Base-by-base conservation (phyloP, 2,113 vertebrate genomes). In the Phycodurus eques region DNA sequence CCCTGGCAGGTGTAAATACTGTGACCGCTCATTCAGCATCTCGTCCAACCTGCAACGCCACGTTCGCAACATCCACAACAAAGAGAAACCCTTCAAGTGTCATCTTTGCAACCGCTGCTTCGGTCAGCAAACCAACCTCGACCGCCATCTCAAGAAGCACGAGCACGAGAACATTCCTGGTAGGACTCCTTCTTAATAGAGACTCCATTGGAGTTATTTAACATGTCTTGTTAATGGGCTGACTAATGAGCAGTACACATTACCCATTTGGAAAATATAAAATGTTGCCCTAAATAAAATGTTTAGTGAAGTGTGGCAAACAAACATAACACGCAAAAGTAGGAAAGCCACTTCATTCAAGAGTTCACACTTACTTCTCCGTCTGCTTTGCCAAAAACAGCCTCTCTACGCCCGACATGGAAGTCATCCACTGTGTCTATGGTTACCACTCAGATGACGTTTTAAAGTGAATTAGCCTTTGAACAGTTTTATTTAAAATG, bases 61-160 rank as follows among this genome's bases (percentile, higher is more conserved):
- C 42, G 98, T 99, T 27, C 94, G 98, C n/a, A 99, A 99, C 91
- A 99, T 99, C 87, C 98, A 99, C 84, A 99, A 99, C 93, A 99
- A 99, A 92, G 98, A 99, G 92, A 99, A 99, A 85, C 98, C 98
- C 68, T 99, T 99, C 94, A 98, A 98, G 82, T 99, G 98, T 88
- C 96, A 98, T 90, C 92, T 99, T 87, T 99, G 98, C 84, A 98
- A 97, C 92, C 94, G 98, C 62, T 99, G 98, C 93, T 99, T 99
- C 0, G 98, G 98, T 81, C 98, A 99, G 91, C 98, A 99, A 92
- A 99, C 98, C 91, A 99, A 99, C 89, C 91, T 99, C 62, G 98
- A 99, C 92, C 89, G 98, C 57, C 98, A 99, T 86, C 95, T 99
- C 53, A 99, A 99, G 90, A 99, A 99, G 75, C 98, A 98, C 1